Percentiles rank a stretch among this genome's conserved stretches.
Conservation (phyloP, 2,113 vertebrate species). For the Cnemophilus loriae region DNA sequence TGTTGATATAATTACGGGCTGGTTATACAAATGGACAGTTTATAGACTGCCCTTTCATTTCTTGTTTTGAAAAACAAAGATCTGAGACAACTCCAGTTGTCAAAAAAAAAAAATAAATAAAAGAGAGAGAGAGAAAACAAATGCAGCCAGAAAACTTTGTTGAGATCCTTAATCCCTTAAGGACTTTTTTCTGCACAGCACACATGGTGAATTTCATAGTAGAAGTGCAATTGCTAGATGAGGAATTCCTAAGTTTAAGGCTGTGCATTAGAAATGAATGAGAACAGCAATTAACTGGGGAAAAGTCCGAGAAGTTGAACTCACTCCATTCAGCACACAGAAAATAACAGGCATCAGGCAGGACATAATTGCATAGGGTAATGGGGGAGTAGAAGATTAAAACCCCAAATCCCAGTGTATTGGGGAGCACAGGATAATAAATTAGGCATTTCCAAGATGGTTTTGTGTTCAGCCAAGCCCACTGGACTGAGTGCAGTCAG, state of each 20-base stretch:
- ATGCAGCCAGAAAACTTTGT: not conserved
- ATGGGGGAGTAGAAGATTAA: not conserved
- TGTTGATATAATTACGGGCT: not conserved
- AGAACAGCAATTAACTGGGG: not conserved
- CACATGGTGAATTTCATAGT: not conserved
- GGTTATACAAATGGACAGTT: not conserved
- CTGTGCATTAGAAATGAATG: not conserved
- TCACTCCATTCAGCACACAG: not conserved
- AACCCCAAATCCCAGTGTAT: not conserved
- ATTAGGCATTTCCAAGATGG: not conserved
- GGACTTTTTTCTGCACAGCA: not conserved
- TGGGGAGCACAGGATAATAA: not conserved
- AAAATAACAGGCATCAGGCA: not conserved
- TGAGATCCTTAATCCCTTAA: not conserved
- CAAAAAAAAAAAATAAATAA: not conserved
- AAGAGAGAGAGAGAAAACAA: not conserved
- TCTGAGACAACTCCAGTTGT: not conserved
- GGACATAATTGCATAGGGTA: not conserved
- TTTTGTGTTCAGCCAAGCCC: not conserved
- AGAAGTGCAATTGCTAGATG: not conserved
- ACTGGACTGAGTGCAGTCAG: not conserved
- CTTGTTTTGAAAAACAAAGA: not conserved
- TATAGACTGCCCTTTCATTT: not conserved
- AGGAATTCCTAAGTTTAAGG: not conserved
- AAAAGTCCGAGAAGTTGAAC: not conserved